Conservation (phyloP, 1,140 invertebrate genomes). For the Drosophila bocki region DNA sequence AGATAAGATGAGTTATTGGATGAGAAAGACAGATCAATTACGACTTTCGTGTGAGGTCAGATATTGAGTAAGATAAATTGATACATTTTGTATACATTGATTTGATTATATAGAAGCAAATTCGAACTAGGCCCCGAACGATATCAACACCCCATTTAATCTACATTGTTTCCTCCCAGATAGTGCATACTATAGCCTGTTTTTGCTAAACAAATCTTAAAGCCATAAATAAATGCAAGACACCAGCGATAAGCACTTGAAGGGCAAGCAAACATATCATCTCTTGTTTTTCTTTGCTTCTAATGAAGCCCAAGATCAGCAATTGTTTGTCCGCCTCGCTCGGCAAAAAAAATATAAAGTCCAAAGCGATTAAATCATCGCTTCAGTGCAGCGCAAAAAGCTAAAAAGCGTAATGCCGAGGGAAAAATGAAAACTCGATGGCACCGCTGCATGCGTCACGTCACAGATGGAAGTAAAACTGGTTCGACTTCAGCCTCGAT, state of each 20-base stretch:
- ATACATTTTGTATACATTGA: not conserved
- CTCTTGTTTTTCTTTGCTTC: conserved; percentile 15
- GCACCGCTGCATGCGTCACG: conserved; percentile 66
- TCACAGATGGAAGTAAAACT: conserved; percentile 69
- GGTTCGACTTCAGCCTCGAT: conserved; percentile 49
- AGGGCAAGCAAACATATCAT: conserved; percentile 40
- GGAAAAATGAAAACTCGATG: conserved; percentile 42
- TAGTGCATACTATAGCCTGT: not conserved
- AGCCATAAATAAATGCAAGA: conserved; percentile 1
- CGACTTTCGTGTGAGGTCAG: conserved; percentile 27
- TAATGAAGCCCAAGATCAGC: conserved; percentile 43
- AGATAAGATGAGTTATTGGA: conserved; percentile 17
- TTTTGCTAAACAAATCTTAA: conserved; percentile 6
- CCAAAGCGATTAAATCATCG: conserved; percentile 60
- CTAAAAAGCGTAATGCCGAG: not conserved
- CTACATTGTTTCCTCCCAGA: conserved; percentile 7
- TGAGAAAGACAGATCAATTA: conserved; percentile 20
- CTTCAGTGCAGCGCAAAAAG: conserved; percentile 24
- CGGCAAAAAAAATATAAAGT: conserved; percentile 23
- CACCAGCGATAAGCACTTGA: conserved; percentile 26
- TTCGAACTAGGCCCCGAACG: not conserved
- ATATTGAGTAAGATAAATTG: conserved; percentile 25
- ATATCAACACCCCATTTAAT: not conserved
- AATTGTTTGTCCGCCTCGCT: conserved; percentile 25
- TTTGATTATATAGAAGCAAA: not conserved